Percentiles rank a stretch among this genome's conserved stretches.
These are phyloP conservation scores for Eudasyphora cyanicolor DNA, from an alignment of 2,888 invertebrate genomes.

Conservation along the genomic window DNA sequence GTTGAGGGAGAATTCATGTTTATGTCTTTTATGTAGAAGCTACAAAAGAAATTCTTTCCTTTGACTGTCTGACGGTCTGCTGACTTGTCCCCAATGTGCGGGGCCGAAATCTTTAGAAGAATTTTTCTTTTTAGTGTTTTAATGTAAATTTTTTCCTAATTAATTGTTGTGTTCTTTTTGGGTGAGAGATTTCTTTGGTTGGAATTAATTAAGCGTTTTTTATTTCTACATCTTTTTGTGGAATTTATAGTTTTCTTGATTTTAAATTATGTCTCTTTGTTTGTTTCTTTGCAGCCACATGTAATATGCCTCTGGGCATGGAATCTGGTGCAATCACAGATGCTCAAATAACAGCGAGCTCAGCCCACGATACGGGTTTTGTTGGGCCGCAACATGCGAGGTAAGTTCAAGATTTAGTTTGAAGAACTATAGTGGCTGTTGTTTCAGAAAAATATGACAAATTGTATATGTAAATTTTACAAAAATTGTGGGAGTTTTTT, in stretches of 20 bases:
- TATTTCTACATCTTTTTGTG: constrained; percentile 15
- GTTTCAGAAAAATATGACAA: too few species aligned
- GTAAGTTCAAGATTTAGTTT: constrained; percentile 83
- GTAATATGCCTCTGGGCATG: constrained; percentile 89
- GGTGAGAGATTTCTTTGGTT: constrained; percentile 16
- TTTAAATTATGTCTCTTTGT: constrained; percentile 44
- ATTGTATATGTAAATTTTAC: too few species aligned
- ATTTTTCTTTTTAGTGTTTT: constrained; percentile 32
- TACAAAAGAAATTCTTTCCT: background rate
- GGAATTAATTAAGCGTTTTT: constrained; percentile 46
- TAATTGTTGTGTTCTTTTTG: constrained; percentile 57
- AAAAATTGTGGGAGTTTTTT: too few species aligned
- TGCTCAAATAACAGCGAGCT: constrained; percentile 89
- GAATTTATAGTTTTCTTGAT: constrained; percentile 29
- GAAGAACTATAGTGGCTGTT: too few species aligned
- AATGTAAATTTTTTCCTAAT: constrained; percentile 60
- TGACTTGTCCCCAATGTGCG: background rate
- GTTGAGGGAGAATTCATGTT: constrained; percentile 46
- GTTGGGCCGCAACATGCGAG: constrained; percentile 92
- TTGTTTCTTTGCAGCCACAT: constrained; percentile 83
- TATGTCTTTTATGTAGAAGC: constrained; percentile 33
- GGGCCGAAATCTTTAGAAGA: background rate
- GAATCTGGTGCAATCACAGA: constrained; percentile 89
- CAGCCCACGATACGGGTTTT: constrained; percentile 89
- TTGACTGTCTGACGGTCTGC: background rate